These are phyloP conservation scores for Thaumetopoea pityocampa DNA, from an alignment of 1,140 invertebrate species.

Conservation along the genomic window DNA sequence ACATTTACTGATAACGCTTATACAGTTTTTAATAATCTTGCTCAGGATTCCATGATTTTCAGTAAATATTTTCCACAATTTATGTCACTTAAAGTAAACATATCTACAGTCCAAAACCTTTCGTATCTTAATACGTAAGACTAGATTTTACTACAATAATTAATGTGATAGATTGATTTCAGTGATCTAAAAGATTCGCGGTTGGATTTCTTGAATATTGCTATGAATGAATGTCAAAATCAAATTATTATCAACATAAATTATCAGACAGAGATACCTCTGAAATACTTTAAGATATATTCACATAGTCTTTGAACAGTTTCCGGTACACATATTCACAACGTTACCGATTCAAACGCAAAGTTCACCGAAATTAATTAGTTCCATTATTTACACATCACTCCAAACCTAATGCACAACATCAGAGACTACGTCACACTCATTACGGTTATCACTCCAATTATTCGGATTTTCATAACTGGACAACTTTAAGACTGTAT, in stretches of 20 bases:
- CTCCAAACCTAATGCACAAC: constrained; percentile 1
- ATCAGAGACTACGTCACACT: neutral
- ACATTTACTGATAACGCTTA: constrained; percentile 48
- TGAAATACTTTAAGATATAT: constrained; percentile 24
- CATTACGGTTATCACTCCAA: too few relatives aligned
- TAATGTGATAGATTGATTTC: constrained; percentile 45
- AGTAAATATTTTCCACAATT: constrained; percentile 51
- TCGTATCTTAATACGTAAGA: constrained; percentile 67
- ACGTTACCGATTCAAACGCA: constrained; percentile 10
- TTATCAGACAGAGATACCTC: constrained; percentile 14
- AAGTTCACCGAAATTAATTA: too few relatives aligned
- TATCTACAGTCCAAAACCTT: constrained; percentile 62
- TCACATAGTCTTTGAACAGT: constrained; percentile 32
- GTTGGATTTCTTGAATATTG: constrained; percentile 16
- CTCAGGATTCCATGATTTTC: constrained; percentile 25
- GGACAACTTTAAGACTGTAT: too few relatives aligned
- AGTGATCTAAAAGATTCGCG: constrained; percentile 45
- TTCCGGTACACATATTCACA: constrained; percentile 20
- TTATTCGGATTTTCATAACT: too few relatives aligned
- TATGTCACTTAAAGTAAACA: constrained; percentile 47
- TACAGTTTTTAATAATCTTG: constrained; percentile 11
- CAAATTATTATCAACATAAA: constrained; percentile 29
- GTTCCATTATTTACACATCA: too few relatives aligned
- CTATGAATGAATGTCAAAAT: constrained; percentile 40
- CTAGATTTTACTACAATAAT: constrained; percentile 70